These are phyloP conservation scores for Hartigia nigra DNA, from an alignment of 2,888 invertebrate species.

Conservation along the genomic window DNA sequence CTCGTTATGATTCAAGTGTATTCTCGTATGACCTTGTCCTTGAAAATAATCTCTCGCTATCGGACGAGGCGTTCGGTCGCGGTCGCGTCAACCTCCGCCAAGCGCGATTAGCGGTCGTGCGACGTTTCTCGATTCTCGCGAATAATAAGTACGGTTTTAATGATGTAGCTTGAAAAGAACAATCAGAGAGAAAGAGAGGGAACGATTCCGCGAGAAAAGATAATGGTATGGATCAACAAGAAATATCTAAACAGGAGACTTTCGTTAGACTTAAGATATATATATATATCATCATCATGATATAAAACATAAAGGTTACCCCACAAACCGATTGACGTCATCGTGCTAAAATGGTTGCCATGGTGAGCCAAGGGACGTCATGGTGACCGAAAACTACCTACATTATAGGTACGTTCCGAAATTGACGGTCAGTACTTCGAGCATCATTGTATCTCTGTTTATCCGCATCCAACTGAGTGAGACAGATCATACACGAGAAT, in stretches of 20 bases:
- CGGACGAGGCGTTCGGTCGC: constrained; percentile 57
- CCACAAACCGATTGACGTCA: not conserved
- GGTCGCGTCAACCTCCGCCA: constrained; percentile 15
- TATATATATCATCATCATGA: not conserved
- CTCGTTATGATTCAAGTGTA: constrained; percentile 7
- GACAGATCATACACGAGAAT: too few species aligned
- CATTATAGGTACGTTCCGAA: too few species aligned
- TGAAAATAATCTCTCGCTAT: constrained; percentile 64
- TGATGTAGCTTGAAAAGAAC: not conserved
- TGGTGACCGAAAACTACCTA: not conserved
- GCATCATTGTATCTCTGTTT: too few species aligned
- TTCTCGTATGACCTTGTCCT: constrained; percentile 60
- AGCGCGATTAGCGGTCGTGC: constrained; percentile 3
- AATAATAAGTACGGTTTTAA: not conserved
- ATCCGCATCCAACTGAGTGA: too few species aligned
- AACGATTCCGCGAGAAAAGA: not conserved
- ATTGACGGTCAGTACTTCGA: too few species aligned
- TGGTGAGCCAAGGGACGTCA: not conserved
- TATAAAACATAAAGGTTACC: not conserved
- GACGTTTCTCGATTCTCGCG: not conserved
- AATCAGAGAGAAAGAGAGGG: not conserved
- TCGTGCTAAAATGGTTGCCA: not conserved
- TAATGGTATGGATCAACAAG: not conserved
- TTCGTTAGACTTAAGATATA: not conserved
- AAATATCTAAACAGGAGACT: not conserved